Percentiles rank a stretch among this genome's conserved stretches.
Evolutionary conservation across 1,140 invertebrate genomes (phyloP).

Genomic region (Eurosta solidaginis): DNA sequence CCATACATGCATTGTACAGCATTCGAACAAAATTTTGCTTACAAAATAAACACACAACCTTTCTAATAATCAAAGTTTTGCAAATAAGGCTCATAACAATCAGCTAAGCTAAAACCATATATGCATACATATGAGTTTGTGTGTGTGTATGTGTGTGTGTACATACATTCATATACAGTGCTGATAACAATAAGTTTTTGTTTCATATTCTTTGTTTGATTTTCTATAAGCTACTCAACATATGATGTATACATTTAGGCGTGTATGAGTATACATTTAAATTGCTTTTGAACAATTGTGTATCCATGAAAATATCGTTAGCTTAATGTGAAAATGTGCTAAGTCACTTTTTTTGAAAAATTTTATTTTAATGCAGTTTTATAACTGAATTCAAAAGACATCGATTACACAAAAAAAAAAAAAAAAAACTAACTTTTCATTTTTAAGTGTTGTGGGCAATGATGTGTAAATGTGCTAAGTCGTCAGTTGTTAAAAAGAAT

Average conservation of each 20-base stretch:
- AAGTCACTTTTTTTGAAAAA: too few species aligned
- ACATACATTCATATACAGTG: too few species aligned
- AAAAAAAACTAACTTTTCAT: too few species aligned
- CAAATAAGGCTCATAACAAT: neutral
- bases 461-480: too few species aligned
- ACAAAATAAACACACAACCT: neutral
- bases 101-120: neutral
- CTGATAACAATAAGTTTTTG: neutral
- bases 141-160: neutral
- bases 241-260: neutral
- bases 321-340: neutral
- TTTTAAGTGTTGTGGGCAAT: too few species aligned
- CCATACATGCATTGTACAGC: neutral
- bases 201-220: neutral
- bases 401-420: too few species aligned
- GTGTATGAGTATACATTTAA: neutral
- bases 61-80: slow-evolving; percentile 4
- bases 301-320: neutral
- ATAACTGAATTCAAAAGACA: too few species aligned
- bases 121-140: neutral
- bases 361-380: too few species aligned
- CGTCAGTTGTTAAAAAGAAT: too few species aligned
- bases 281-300: neutral
- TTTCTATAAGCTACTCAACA: neutral
- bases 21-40: neutral